Evolutionary conservation across 2,888 invertebrate species (phyloP).

Genomic region (Charanyca ferruginea): DNA sequence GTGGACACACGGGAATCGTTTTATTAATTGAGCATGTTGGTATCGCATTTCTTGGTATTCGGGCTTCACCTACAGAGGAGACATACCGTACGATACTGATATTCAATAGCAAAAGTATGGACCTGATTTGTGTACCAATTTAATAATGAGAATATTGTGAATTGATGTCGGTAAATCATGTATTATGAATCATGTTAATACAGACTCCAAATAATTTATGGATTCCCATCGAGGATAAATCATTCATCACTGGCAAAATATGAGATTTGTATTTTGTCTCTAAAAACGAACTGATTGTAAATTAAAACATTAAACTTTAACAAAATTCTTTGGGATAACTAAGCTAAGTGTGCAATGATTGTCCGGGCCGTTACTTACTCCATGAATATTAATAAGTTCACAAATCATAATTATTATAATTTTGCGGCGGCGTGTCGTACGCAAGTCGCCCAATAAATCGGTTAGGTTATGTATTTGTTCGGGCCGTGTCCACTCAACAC

Average conservation of each 20-base stretch:
- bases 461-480: constrained; percentile 75
- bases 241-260: constrained; percentile 29
- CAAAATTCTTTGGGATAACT: constrained; percentile 31
- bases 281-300: constrained; percentile 4
- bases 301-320: constrained; percentile 39
- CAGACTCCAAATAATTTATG: constrained; percentile 21
- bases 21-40: constrained; percentile 75
- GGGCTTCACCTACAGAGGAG: constrained; percentile 69
- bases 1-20: constrained; percentile 65
- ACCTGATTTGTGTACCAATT: constrained; percentile 57
- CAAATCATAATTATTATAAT: constrained; percentile 78
- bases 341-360: constrained; percentile 47
- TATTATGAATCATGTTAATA: constrained; percentile 28
- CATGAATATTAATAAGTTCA: constrained; percentile 74
- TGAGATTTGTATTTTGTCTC: constrained; percentile 23
- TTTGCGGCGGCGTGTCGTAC: constrained; percentile 77
- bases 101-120: constrained; percentile 69
- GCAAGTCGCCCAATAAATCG: constrained; percentile 69
- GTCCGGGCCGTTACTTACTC: constrained; percentile 46
- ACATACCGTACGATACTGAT: constrained; percentile 57
- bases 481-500: constrained; percentile 83
- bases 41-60: constrained; percentile 79
- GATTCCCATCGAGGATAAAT: not conserved
- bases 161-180: constrained; percentile 28
- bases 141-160: constrained; percentile 27